Base-by-base conservation (phyloP, 1,140 invertebrate species). In the Apis cerana region DNA sequence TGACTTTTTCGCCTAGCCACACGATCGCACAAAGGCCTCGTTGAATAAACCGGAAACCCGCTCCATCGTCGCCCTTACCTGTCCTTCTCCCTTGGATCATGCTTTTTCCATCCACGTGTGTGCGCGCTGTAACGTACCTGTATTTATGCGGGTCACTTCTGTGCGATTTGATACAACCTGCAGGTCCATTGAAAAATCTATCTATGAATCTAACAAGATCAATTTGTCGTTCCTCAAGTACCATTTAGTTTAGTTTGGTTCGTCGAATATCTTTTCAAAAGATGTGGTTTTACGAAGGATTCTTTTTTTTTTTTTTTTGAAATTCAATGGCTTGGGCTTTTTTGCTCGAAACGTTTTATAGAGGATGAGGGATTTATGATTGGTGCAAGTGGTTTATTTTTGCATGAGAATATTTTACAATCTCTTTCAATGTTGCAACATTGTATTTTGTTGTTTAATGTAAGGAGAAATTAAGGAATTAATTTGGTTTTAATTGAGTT, bases 11-110 rank as follows among this genome's bases (percentile, higher is more conserved):
- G 70, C 64, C 77, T 71, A 69, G 68, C 71, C 69, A 75, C 67
- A 61, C 80, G 75, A 84, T 59, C 80, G 64, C 58, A 90, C 61
- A 83, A 85, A 54, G 56, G 56, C 52, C n/a, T 13, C 52, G 48
- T 52, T 91, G 90, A 93, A 93, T 93, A 82, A 85, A 91, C 91
- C 92, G 92, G 92, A 93, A 92, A 92, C 89, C 88, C 90, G 90
- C 85, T 90, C 86, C 82, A 89, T 91, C 88, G 80, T 83, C 82
- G 75, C 82, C 64, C 75, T 90, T 91, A 89, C 90, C 88, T 91
- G 89, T 90, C 72, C 68, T 64, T 54, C 70, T 68, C 79, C 76
- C 43, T 84, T 79, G 17, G 80, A 83, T 78, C 74, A 56, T 50
- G 78, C 64, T 79, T 67, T 61, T 70, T 33, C 70, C 21, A 33